Percentiles rank a stretch among this genome's conserved stretches.
Conservation (phyloP, 1,140 invertebrate species). For the Polypedilum vanderplanki region DNA sequence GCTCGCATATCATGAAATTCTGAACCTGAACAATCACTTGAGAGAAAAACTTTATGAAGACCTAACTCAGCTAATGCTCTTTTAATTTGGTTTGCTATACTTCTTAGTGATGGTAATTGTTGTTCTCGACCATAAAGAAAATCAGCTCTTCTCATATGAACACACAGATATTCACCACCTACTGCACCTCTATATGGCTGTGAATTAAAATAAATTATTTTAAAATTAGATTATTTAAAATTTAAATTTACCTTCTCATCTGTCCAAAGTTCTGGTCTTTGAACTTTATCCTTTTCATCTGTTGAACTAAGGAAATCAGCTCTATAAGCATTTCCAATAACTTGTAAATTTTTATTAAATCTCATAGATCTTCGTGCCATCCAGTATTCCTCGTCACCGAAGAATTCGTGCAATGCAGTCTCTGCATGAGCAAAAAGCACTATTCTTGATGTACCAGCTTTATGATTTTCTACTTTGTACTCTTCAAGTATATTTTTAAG, state of each 20-base stretch:
- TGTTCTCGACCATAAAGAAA: slow-evolving; percentile 60
- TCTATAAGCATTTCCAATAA: slow-evolving; percentile 67
- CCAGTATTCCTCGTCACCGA: slow-evolving; percentile 81
- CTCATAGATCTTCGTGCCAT: slow-evolving; percentile 81
- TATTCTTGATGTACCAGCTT: slow-evolving; percentile 48
- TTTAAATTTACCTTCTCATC: slow-evolving; percentile 33
- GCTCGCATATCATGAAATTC: slow-evolving; percentile 40
- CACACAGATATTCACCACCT: slow-evolving; percentile 71
- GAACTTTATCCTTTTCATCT: slow-evolving; percentile 43
- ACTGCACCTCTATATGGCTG: slow-evolving; percentile 44
- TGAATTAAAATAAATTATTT: neutral
- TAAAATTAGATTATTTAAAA: neutral
- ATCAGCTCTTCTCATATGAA: slow-evolving; percentile 76
- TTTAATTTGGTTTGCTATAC: slow-evolving; percentile 63
- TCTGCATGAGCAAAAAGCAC: slow-evolving; percentile 83
- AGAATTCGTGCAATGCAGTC: slow-evolving; percentile 78
- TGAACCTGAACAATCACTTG: slow-evolving; percentile 62
- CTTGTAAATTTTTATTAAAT: slow-evolving; percentile 63
- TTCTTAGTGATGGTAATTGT: slow-evolving; percentile 61
- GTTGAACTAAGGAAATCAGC: slow-evolving; percentile 56
- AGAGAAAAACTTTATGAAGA: slow-evolving; percentile 64
- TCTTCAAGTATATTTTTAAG: slow-evolving; percentile 51
- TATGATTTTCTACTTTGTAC: slow-evolving; percentile 55
- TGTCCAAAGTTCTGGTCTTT: slow-evolving; percentile 40
- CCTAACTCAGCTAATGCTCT: slow-evolving; percentile 52